phyloP scores from a whole-genome alignment of 2,797 vertebrate genomes.

The Sebastes variabilis region DNA sequence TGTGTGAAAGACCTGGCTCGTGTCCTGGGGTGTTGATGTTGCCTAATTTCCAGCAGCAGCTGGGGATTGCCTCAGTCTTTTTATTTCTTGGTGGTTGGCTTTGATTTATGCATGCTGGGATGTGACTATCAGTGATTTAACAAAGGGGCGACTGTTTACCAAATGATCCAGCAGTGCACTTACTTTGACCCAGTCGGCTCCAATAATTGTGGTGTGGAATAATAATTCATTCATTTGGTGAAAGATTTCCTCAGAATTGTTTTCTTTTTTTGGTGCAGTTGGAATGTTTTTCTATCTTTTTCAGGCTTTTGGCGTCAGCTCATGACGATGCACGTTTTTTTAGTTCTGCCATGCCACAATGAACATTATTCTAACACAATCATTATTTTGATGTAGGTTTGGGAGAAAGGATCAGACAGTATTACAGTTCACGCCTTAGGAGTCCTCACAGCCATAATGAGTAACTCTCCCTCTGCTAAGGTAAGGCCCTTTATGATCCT shows the following conservation, averaged over 20 bases:
- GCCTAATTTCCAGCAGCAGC: conserved; percentile 44
- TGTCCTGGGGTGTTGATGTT: conserved; percentile 35
- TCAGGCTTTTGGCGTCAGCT: not conserved
- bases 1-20: conserved; percentile 30
- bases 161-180: conserved; percentile 23
- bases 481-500: conserved; percentile 72
- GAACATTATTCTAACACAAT: not conserved
- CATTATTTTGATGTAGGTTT: conserved; percentile 79
- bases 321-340: not conserved
- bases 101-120: conserved; percentile 65
- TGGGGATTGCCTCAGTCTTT: conserved; percentile 21
- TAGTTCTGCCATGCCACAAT: not conserved
- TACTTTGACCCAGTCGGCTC: conserved; percentile 29
- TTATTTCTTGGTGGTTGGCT: conserved; percentile 38
- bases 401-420: conserved; percentile 84
- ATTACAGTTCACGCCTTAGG: conserved; percentile 93
- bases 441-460: conserved; percentile 97
- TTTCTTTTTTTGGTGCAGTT: not conserved
- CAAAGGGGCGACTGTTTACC: conserved; percentile 53
- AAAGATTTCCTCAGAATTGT: not conserved
- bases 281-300: not conserved
- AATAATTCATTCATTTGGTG: conserved; percentile 9
- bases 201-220: conserved; percentile 17
- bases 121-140: conserved; percentile 45
- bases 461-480: conserved; percentile 93